Evolutionary conservation across 2,888 invertebrate genomes (phyloP), one percentile per base, ranked within the genome.

Genomic region (Horisme vitalbata): DNA sequence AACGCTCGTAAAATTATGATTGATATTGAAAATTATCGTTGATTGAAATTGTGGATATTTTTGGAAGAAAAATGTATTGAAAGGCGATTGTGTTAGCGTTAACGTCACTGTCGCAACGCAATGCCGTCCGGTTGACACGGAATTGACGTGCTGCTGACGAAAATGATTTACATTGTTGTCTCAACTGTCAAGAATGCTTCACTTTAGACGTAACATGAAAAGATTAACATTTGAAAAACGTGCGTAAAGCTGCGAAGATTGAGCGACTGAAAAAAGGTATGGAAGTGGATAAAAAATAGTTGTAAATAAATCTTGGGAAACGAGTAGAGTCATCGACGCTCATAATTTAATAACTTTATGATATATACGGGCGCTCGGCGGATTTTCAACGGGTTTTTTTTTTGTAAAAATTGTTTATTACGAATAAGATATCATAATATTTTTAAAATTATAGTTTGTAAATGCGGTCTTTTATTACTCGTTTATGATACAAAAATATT

Each of bases 1-100:
- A 67, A 66, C 55, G 55, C 59, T 61, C 60, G 74, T 82, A 78
- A 80, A 83, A 77, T 75, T 59, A 61, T 56, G 66, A 72, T 70
- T 65, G 72, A 64, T 71, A 66, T 59, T 53, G 68, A 72, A 72
- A 68, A 68, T 71, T 67, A 66, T 71, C 61, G 64, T 74, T 66
- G 75, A 78, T 70, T 45, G n/a, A 68, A 68, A 71, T 74, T 73
- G 64, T 36, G 39, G 39, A 53, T 59, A 51, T 65, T 61, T 59
- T 45, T 33, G 45, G 43, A 35, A 43, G 33, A 52, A 44, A 47
- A 45, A 24, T 52, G 52, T 43, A 55, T 53, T 36, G 52, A 55
- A 59, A 55, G 53, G 38, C 61, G 35, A 45, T 54, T 67, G 61
- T 56, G 61, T 63, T 61, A 58, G 49, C 57, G 55, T 63, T 56